phyloP scores from a whole-genome alignment of 30 jellyfish, hydroid and myxozoan species.

The Aurelia aurita complex sp. Pacific region DNA sequence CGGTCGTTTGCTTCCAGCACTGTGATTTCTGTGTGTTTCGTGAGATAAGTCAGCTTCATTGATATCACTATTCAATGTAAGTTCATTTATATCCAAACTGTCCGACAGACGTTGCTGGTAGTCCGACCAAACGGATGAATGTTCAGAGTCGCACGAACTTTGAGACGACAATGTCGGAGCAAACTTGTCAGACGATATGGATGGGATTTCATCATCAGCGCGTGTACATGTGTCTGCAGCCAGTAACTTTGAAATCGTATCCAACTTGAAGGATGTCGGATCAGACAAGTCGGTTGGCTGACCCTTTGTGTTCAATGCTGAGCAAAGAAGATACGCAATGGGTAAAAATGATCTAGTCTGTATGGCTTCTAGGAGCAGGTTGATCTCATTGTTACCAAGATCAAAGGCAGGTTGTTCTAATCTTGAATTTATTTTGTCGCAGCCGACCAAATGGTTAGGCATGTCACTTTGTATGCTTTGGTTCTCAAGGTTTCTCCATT shows the following conservation, averaged over 20 bases:
- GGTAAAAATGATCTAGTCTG: constrained; percentile 58
- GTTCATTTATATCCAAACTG: neutral
- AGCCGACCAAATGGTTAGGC: too few relatives aligned
- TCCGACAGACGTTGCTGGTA: constrained; percentile 15
- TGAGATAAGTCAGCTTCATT: neutral
- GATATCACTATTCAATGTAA: neutral
- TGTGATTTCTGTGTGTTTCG: neutral
- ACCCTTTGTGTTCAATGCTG: constrained; percentile 16
- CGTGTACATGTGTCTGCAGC: neutral
- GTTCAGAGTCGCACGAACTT: constrained; percentile 55
- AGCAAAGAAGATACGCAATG: constrained; percentile 18
- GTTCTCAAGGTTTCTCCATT: too few relatives aligned
- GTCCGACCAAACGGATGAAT: constrained; percentile 40
- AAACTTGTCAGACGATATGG: neutral
- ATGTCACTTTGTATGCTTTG: too few relatives aligned
- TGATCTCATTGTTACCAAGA: constrained; percentile 10
- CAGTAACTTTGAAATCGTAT: neutral
- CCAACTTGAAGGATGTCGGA: neutral
- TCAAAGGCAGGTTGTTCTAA: neutral
- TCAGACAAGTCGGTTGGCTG: neutral
- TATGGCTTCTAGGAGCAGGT: constrained; percentile 49
- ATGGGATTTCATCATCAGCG: neutral
- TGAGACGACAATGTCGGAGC: constrained; percentile 28
- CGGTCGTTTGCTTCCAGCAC: neutral
- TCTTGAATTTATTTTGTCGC: too few relatives aligned